Evolutionary conservation across 1,140 invertebrate genomes (phyloP).

Genomic region (Drosophila rufa): DNA sequence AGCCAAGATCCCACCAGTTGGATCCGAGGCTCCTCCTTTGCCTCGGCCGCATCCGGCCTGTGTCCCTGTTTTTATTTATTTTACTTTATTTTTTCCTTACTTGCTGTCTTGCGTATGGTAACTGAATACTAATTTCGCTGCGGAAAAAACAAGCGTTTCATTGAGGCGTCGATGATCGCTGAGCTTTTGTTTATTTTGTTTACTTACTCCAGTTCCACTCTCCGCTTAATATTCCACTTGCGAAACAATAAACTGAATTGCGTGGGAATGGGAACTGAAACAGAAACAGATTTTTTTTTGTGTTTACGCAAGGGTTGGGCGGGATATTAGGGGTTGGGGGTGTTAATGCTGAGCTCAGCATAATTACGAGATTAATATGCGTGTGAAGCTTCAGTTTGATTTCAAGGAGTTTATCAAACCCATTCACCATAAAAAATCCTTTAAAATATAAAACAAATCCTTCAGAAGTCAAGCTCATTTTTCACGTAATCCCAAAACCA

Average conservation of each 20-base stretch:
- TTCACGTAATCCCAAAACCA: conserved; percentile 6
- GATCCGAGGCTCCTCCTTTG: conserved; percentile 23
- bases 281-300: conserved; percentile 48
- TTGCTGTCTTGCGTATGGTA: conserved; percentile 56
- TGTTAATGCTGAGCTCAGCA: conserved; percentile 10
- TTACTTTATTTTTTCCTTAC: conserved; percentile 12
- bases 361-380: neutral
- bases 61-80: conserved; percentile 21
- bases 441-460: conserved; percentile 2
- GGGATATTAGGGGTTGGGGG: neutral
- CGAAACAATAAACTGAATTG: conserved; percentile 65
- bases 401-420: too few relatives aligned
- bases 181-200: conserved; percentile 82
- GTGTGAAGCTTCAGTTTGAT: neutral
- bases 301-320: conserved; percentile 29
- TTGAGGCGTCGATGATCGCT: conserved; percentile 70
- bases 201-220: conserved; percentile 39
- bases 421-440: neutral
- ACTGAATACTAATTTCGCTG: conserved; percentile 77
- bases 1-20: conserved; percentile 22
- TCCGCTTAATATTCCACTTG: conserved; percentile 16
- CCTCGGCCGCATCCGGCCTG: conserved; percentile 49
- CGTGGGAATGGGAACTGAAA: conserved; percentile 74
- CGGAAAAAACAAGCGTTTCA: conserved; percentile 49
- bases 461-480: conserved; percentile 8